These are phyloP conservation scores for Pantherophis alleghaniensis DNA, from an alignment of 2,797 vertebrate species.

Conservation along the genomic window DNA sequence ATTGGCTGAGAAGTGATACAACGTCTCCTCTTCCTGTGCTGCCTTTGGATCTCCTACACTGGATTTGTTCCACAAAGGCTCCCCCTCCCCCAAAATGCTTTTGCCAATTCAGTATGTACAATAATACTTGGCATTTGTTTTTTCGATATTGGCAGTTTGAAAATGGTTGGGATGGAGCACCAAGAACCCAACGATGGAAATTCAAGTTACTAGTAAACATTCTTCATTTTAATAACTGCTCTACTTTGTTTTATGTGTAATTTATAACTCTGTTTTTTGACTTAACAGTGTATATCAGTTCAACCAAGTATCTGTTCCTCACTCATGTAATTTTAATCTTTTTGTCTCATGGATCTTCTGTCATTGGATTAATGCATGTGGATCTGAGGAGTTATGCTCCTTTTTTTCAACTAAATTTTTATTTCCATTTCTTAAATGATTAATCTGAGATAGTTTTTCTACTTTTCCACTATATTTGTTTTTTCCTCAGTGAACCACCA, in stretches of 20 bases:
- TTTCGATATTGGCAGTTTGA: conserved; percentile 9
- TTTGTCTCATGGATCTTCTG: conserved; percentile 49
- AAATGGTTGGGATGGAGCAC: conserved; percentile 36
- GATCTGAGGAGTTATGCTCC: conserved; percentile 46
- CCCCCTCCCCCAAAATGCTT: conserved; percentile 25
- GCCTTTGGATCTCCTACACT: conserved; percentile 49
- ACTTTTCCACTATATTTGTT: conserved; percentile 42
- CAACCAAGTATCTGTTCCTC: conserved; percentile 52
- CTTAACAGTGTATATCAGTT: conserved; percentile 55
- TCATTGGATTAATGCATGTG: conserved; percentile 39
- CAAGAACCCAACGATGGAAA: conserved; percentile 33
- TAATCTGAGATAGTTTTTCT: conserved; percentile 25
- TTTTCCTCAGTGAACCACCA: conserved; percentile 59
- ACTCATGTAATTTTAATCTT: conserved; percentile 47
- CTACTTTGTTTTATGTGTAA: conserved; percentile 49
- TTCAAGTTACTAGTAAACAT: conserved; percentile 45
- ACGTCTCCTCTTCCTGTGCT: conserved; percentile 41
- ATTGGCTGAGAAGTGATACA: conserved; percentile 47
- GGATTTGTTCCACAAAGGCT: conserved; percentile 42
- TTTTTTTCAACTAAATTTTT: conserved; percentile 54
- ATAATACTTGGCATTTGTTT: conserved; percentile 33
- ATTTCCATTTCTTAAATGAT: conserved; percentile 35
- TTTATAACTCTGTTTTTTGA: conserved; percentile 57
- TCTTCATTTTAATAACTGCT: conserved; percentile 54
- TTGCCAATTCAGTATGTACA: conserved; percentile 31